Percentiles rank a stretch among this genome's conserved stretches.
Evolutionary conservation across 2,888 invertebrate genomes (phyloP).

Genomic region (Fissipunctia ypsillon): DNA sequence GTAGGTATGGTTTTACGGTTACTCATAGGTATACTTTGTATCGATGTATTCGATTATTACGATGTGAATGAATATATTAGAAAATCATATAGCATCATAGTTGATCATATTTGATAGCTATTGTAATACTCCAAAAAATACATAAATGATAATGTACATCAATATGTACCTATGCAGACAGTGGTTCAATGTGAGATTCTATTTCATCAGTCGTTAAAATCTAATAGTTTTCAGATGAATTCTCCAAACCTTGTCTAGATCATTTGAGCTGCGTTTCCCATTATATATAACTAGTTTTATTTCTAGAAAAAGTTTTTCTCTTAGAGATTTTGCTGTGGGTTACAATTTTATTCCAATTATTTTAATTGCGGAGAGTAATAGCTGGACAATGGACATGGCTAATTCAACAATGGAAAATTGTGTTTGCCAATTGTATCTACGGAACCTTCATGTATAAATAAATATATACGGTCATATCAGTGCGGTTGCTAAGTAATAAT

Average conservation of each 20-base stretch:
- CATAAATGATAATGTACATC: too few relatives aligned
- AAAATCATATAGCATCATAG: not conserved
- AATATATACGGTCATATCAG: slow-evolving; percentile 60
- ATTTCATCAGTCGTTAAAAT: not conserved
- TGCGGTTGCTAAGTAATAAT: slow-evolving; percentile 65
- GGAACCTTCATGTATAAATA: slow-evolving; percentile 55
- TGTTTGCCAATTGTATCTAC: slow-evolving; percentile 45
- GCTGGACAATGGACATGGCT: not conserved
- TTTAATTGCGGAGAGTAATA: slow-evolving; percentile 2
- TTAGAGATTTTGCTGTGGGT: not conserved
- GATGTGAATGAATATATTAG: slow-evolving; percentile 4
- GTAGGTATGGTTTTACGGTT: not conserved
- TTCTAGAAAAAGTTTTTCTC: not conserved
- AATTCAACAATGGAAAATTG: slow-evolving; percentile 13
- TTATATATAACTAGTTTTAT: not conserved
- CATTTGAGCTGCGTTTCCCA: not conserved
- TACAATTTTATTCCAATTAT: slow-evolving; percentile 41
- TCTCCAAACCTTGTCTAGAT: not conserved
- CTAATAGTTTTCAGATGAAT: too few relatives aligned
- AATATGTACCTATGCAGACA: not conserved
- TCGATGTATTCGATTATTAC: slow-evolving; percentile 8
- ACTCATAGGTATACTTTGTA: slow-evolving; percentile 4
- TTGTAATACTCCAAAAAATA: not conserved
- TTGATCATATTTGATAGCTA: not conserved
- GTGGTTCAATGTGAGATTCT: not conserved